Conservation (phyloP, 2,797 vertebrate genomes). For the Rhodeus uyekii region DNA sequence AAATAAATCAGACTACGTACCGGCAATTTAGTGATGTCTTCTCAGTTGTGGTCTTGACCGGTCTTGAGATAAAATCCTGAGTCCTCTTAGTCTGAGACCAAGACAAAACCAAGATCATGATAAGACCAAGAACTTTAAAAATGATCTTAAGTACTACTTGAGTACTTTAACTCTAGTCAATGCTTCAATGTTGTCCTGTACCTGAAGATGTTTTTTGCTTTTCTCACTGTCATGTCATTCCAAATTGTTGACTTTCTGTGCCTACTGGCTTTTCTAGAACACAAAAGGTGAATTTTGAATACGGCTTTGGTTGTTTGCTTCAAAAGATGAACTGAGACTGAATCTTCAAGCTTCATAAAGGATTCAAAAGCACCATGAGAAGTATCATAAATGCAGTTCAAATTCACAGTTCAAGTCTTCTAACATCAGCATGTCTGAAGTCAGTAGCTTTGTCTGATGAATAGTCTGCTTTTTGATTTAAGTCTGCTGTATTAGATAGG, state of each 20-base stretch:
- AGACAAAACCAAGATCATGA: no score
- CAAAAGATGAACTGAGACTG: neutral
- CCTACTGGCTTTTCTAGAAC: neutral
- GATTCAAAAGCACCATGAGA: neutral
- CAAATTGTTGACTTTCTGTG: neutral
- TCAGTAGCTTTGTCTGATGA: neutral
- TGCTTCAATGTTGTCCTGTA: neutral
- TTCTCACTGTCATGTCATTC: neutral
- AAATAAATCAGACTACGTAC: no score
- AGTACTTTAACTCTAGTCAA: no score
- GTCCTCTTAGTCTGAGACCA: no score
- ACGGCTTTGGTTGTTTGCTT: neutral
- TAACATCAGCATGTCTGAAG: neutral
- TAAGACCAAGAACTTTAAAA: no score
- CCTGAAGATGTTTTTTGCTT: neutral
- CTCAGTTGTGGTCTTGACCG: no score
- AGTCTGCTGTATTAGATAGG: no score
- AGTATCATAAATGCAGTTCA: neutral
- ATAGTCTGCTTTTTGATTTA: no score
- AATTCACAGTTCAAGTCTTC: neutral
- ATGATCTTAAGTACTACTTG: no score
- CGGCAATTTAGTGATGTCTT: no score
- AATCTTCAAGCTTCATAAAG: neutral
- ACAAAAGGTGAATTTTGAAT: neutral
- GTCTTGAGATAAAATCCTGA: no score